Evolutionary conservation across 2,888 invertebrate species (phyloP), one percentile per base, ranked within the genome.

Genomic region (Sinelater perroti): DNA sequence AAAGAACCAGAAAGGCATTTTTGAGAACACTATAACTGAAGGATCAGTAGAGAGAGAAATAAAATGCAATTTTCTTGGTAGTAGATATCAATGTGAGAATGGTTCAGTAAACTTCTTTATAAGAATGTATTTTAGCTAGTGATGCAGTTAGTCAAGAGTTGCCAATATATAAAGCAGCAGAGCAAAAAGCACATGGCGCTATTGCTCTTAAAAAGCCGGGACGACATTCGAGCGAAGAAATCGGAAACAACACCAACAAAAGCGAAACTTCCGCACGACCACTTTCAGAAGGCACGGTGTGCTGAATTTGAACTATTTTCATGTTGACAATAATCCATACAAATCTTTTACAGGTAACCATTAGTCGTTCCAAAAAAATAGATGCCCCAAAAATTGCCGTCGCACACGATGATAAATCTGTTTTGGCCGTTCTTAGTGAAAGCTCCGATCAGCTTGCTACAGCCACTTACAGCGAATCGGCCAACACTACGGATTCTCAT

Each of bases 1-100:
- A 18, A 54, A 44, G 50, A 59, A 59, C 14, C 59, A 59, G 40
- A 42, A 11, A 26, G 47, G 53, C 8, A 2, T 40, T 4, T 7
- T 2, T 8, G 10, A 2, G 20, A 6, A 8, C 17, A 21, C 2
- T 13, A 7, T 40, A 7, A 13, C 8, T 7, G 40, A 40, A 1
- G 24, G 10, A 1, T 16, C 11, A 14, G 7, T n/a, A 2, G 40
- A 40, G 11, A 10, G 16, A 8, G 40, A 40, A 40, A 3, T 40
- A 1, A 1, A 26, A 8, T 8, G 24, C 10, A 18, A 1, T 8
- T 13, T 14, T 6, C 11, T 40, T 8, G 40, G 40, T 40, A 38
- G 4, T 24, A n/a, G n/a, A n/a, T n/a, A n/a, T n/a, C n/a, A n/a
- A n/a, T n/a, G n/a, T n/a, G n/a, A n/a, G n/a, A n/a, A n/a, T n/a